Conservation (phyloP, 2,888 invertebrate species). For the Zhengitettix transpicula region DNA sequence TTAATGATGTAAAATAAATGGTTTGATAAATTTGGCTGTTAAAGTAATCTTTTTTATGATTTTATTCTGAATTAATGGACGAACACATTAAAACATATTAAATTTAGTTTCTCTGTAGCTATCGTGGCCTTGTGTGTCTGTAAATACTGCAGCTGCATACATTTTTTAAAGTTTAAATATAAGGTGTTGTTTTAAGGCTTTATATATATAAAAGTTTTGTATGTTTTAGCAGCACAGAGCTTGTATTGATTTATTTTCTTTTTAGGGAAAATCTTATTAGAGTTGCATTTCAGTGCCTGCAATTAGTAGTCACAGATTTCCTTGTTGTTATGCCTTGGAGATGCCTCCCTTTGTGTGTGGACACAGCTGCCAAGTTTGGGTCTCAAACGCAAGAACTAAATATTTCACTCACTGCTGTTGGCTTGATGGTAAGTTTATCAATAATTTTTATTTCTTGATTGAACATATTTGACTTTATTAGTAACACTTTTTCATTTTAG, state of each 20-base stretch:
- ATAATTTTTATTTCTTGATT: neutral
- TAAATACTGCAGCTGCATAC: too few relatives aligned
- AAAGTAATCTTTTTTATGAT: too few relatives aligned
- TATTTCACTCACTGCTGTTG: constrained; percentile 91
- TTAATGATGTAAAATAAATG: too few relatives aligned
- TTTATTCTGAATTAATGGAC: too few relatives aligned
- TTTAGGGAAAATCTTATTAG: constrained; percentile 73
- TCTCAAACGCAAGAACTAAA: constrained; percentile 92
- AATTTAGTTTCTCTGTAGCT: too few relatives aligned
- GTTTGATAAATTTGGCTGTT: too few relatives aligned
- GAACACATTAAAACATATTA: too few relatives aligned
- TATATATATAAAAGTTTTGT: too few relatives aligned
- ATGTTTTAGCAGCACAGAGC: neutral
- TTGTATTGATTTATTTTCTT: neutral
- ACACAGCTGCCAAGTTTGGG: constrained; percentile 90
- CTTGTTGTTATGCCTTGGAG: constrained; percentile 82
- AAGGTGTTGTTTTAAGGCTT: too few relatives aligned
- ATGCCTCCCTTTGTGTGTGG: constrained; percentile 78
- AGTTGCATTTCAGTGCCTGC: constrained; percentile 89
- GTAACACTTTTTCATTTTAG: constrained; percentile 33
- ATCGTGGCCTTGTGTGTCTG: too few relatives aligned
- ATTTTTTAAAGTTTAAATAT: too few relatives aligned
- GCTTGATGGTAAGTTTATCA: constrained; percentile 60
- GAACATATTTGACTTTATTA: neutral
- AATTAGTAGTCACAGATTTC: constrained; percentile 88